Conservation (phyloP, 1,140 invertebrate species). For the Drosophila cardini region DNA sequence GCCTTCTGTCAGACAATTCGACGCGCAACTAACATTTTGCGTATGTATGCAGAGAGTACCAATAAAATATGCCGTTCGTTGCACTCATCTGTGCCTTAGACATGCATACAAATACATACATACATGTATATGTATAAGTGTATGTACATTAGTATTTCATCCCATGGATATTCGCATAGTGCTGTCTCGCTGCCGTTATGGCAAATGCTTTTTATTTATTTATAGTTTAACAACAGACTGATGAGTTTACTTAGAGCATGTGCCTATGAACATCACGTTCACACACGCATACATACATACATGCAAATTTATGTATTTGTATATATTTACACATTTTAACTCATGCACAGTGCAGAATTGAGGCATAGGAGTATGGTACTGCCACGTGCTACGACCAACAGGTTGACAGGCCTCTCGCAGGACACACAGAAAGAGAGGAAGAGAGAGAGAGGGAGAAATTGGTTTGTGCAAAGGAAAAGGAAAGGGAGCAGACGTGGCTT, state of each 20-base stretch:
- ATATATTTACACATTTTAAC: slow-evolving; percentile 21
- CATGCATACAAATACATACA: background rate
- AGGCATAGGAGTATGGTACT: background rate
- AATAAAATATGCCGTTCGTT: slow-evolving; percentile 15
- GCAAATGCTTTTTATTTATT: slow-evolving; percentile 32
- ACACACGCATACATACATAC: background rate
- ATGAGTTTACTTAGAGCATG: background rate
- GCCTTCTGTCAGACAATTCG: background rate
- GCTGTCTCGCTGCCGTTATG: background rate
- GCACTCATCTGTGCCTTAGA: slow-evolving; percentile 14
- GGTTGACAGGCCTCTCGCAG: slow-evolving; percentile 26
- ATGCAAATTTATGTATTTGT: background rate
- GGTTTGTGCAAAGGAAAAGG: slow-evolving; percentile 10
- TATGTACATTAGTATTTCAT: slow-evolving; percentile 1
- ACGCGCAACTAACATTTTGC: slow-evolving; percentile 8
- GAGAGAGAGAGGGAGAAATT: slow-evolving; percentile 3
- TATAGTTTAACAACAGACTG: slow-evolving; percentile 30
- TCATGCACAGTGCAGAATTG: background rate
- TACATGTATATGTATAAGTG: background rate
- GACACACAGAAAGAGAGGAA: slow-evolving; percentile 21
- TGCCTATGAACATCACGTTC: slow-evolving; percentile 3
- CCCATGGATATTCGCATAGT: slow-evolving; percentile 15
- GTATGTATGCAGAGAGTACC: background rate
- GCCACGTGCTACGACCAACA: slow-evolving; percentile 41
- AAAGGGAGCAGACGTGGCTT: slow-evolving; percentile 69